Base-by-base conservation (phyloP, 2,113 vertebrate species). In the Sprattus sprattus region DNA sequence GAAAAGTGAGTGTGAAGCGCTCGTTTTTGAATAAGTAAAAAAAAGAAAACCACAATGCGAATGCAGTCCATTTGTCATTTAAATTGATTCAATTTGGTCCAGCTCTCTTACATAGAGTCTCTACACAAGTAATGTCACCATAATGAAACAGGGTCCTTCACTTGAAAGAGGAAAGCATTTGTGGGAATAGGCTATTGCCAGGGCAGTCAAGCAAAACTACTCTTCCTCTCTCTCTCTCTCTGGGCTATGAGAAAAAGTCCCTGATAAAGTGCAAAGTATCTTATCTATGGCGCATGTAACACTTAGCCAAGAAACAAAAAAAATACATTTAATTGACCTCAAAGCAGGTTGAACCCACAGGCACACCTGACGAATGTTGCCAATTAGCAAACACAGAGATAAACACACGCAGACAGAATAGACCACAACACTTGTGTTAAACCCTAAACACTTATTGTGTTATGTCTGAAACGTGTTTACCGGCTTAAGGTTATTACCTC, bases 51-150 rank as follows among this genome's bases (percentile, higher is more conserved):
- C 2, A 78, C 10, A 39, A 15, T 32, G 25, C 20, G 54, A 78
- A 16, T 32, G 32, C 32, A 78, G 71, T 44, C 71, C 71, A 78
- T 78, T 78, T 78, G 25, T 78, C 71, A 78, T 78, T 78, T 78
- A 32, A 78, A 78, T 78, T 78, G 32, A 78, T 39, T 78, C 28
- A 78, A 78, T 78, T 78, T 32, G 71, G 25, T 32, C 28, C 71
- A 32, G 13, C 10, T 78, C 71, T 15, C 71, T 78, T 39, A 64
- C 60, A 64, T n/a, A 39, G 71, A 78, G 71, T 13, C 20, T 78
- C 32, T 2, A 78, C 71, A 78, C 28, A 15, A 39, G 54, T 7
- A 44, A 16, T 39, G 28, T 25, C 25, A 32, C 25, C 32, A 15
- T 78, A 39, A 39, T 78, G 71, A 39, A 78, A 78, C 11, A 3